Base-by-base conservation (phyloP, 64 coral and sea anemone species). In the Acropora yongei region DNA sequence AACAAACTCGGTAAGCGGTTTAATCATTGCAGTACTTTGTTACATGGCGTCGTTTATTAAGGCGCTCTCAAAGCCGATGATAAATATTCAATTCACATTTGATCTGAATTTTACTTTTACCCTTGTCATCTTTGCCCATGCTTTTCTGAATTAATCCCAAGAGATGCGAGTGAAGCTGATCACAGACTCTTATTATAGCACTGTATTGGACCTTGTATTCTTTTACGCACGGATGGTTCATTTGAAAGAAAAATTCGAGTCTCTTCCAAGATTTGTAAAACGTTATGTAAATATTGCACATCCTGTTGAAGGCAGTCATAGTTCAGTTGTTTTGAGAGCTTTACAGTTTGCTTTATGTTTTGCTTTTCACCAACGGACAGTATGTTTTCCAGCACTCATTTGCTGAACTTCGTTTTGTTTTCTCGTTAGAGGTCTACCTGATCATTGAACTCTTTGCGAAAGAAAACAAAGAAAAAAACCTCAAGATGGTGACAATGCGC, bases 401-500 rank as follows among this genome's bases (percentile, higher is more conserved):
- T 10, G 13, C 17, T 20, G 13, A 20, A n/a, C 17, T 68, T 13
- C 63, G 17, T 68, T 17, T 16, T 3, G 63, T n/a, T 13, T 68
- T 71, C 68, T 71, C 39, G 17, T 20, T 71, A 71, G n/a, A 71
- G 68, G 68, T 71, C 3, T 71, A 19, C 18, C 20, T n/a, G 68
- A 71, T 71, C 20, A 63, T 71, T n/a, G 30, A 30, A 30, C 30
- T 30, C 30, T 71, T 71, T 71, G 68, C 68, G 30, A 30, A 30
- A 30, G 30, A 30, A 30, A 30, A 30, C 30, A 30, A 30, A 30
- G 30, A 30, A 30, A 30, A 30, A 30, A 30, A 30, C 30, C 30
- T 5, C 75, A 47, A 47, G 12, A 78, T 48, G 45, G 83, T 93
- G 47, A 78, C 90, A 45, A 12, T 96, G 55, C 87, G 80, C 43